Evolutionary conservation across 2,797 vertebrate genomes (phyloP).

Genomic region (Sebastolobus alascanus): DNA sequence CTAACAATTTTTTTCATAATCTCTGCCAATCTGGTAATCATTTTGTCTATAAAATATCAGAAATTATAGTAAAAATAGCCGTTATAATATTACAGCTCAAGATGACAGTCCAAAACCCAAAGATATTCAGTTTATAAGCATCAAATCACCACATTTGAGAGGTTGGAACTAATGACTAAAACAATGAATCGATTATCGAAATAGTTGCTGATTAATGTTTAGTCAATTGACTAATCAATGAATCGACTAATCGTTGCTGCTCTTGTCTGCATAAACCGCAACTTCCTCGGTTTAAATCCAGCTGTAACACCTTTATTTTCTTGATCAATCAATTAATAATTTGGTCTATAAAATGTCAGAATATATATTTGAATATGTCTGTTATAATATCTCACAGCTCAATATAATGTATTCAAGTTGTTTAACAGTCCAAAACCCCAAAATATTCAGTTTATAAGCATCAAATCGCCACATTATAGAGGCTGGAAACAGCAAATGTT

Average conservation of each 20-base stretch:
- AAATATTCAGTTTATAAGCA: not conserved
- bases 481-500: not conserved
- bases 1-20: not conserved
- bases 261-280: not conserved
- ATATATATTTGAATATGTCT: not conserved
- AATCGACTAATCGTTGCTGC: not conserved
- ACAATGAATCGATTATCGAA: not conserved
- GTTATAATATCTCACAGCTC: not conserved
- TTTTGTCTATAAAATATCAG: not conserved
- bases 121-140: not conserved
- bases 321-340: not conserved
- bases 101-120: not conserved
- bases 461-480: not conserved
- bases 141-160: not conserved
- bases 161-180: not conserved
- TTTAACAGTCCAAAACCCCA: not conserved
- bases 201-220: not conserved
- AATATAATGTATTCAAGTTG: too few species aligned
- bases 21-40: not conserved
- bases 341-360: not conserved
- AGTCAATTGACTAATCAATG: not conserved
- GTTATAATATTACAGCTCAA: not conserved
- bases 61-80: not conserved
- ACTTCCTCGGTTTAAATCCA: not conserved
- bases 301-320: not conserved